These are phyloP conservation scores for Gastracanthus pulcherrimus DNA, from an alignment of 2,888 invertebrate species.

Conservation along the genomic window DNA sequence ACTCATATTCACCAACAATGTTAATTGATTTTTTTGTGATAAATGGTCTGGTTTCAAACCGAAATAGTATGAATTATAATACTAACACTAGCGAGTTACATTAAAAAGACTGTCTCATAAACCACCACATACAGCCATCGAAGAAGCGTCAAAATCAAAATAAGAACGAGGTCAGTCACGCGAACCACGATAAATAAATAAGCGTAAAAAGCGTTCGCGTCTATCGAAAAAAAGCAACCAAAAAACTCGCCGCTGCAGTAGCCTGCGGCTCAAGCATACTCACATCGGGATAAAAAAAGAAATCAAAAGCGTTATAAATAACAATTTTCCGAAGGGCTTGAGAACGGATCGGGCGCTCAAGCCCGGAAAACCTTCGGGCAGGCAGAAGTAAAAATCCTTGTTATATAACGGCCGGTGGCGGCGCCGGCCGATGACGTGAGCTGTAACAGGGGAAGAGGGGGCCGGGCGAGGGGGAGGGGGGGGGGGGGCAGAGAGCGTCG, in stretches of 20 bases:
- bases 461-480: not conserved
- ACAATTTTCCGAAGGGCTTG: constrained; percentile 24
- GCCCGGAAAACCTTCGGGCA: constrained; percentile 13
- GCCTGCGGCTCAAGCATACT: not conserved
- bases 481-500: not conserved
- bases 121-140: no score
- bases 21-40: no score
- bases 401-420: constrained; percentile 17
- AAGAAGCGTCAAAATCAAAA: no score
- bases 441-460: not conserved
- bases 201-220: not conserved
- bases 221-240: not conserved
- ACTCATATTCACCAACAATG: no score
- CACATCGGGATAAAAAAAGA: not conserved
- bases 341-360: not conserved
- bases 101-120: no score
- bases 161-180: not conserved
- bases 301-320: constrained; percentile 13
- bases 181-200: not conserved
- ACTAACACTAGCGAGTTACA: no score
- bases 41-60: no score
- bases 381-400: constrained; percentile 46
- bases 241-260: not conserved
- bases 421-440: constrained; percentile 25
- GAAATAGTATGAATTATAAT: no score